Conservation (phyloP, 2,113 vertebrate genomes). For the Callipepla squamata region DNA sequence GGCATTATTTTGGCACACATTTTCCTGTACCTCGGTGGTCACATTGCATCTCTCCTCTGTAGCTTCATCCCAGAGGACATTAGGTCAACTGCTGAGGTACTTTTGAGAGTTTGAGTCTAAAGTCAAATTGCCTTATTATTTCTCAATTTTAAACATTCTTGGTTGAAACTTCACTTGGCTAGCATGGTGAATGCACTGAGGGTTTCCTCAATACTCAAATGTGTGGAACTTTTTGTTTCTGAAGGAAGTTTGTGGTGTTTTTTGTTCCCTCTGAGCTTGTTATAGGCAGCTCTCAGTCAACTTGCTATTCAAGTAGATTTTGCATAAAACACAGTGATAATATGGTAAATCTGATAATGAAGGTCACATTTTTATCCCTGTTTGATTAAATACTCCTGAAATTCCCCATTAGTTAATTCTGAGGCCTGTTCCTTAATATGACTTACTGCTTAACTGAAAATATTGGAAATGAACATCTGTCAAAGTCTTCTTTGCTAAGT, state of each 20-base stretch:
- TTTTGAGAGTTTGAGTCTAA: not conserved
- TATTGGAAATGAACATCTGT: not conserved
- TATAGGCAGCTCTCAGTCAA: not conserved
- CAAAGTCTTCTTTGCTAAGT: not conserved
- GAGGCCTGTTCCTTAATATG: not conserved
- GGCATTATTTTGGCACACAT: not conserved
- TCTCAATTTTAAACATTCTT: not conserved
- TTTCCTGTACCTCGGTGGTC: not conserved
- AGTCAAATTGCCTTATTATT: not conserved
- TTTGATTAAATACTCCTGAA: not conserved
- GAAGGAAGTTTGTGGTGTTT: not conserved
- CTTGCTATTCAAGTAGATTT: not conserved
- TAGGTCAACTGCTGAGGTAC: not conserved
- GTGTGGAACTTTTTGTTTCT: not conserved
- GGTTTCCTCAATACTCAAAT: not conserved
- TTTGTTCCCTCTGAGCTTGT: not conserved
- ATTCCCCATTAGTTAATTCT: not conserved
- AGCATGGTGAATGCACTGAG: not conserved
- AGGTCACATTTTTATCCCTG: not conserved
- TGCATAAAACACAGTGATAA: not conserved
- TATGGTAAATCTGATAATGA: not conserved
- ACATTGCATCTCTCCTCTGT: not conserved
- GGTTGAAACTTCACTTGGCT: not conserved
- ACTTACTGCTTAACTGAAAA: not conserved
- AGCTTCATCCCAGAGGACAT: fast-evolving